A percentile compares a stretch with the other conserved stretches of the same genome.
phyloP scores from a whole-genome alignment of 2,888 invertebrate genomes.

The Scrobipalpa atriplicella region DNA sequence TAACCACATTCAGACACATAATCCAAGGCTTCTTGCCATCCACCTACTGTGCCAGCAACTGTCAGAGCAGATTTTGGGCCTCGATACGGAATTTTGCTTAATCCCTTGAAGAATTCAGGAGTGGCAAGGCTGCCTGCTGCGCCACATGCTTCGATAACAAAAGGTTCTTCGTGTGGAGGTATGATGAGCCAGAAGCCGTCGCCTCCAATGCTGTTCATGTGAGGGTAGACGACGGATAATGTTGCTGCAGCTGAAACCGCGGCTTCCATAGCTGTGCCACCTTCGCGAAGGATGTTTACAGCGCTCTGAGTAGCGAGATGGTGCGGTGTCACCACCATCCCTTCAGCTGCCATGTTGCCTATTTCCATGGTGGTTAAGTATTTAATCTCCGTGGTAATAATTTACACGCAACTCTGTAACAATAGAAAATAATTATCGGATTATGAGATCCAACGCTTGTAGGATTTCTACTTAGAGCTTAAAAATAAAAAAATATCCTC shows the following conservation, averaged over 20 bases:
- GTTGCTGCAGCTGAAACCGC: slow-evolving; percentile 73
- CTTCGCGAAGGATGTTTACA: slow-evolving; percentile 61
- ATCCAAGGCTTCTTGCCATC: slow-evolving; percentile 72
- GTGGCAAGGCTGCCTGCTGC: slow-evolving; percentile 65
- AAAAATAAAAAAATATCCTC: no score
- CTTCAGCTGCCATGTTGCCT: slow-evolving; percentile 57
- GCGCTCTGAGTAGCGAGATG: slow-evolving; percentile 73
- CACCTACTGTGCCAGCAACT: slow-evolving; percentile 70
- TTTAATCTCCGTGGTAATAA: neutral
- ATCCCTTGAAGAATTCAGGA: slow-evolving; percentile 53
- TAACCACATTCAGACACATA: slow-evolving; percentile 69
- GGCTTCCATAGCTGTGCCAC: slow-evolving; percentile 75
- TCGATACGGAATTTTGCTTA: slow-evolving; percentile 54
- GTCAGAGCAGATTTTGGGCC: slow-evolving; percentile 68
- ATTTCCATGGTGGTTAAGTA: slow-evolving; percentile 42
- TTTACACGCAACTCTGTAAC: neutral
- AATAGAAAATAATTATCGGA: no score
- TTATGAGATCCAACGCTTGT: no score
- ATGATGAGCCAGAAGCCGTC: slow-evolving; percentile 74
- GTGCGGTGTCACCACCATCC: slow-evolving; percentile 75
- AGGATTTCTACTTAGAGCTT: no score
- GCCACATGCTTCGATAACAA: slow-evolving; percentile 72
- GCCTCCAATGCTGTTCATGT: slow-evolving; percentile 73
- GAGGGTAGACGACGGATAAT: slow-evolving; percentile 69
- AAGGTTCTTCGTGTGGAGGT: slow-evolving; percentile 64